These are phyloP conservation scores for Neotoxoptera formosana DNA, from an alignment of 1,140 invertebrate species.

Conservation along the genomic window DNA sequence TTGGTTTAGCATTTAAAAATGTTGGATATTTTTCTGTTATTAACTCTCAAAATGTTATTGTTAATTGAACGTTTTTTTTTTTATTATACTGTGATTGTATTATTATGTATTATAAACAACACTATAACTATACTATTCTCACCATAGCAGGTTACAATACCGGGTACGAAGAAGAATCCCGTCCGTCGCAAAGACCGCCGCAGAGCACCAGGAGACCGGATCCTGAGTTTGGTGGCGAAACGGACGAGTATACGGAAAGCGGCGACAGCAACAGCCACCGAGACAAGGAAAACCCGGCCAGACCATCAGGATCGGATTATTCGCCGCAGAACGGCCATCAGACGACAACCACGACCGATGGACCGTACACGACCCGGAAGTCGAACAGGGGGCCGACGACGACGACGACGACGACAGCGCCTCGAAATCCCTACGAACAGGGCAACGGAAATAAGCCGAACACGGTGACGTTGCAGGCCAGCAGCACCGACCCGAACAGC, in stretches of 20 bases:
- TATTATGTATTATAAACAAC: not conserved
- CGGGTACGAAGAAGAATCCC: not conserved
- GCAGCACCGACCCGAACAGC: not conserved
- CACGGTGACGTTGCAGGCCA: constrained; percentile 41
- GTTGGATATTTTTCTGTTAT: not conserved
- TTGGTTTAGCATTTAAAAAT: no score
- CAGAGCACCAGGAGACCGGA: constrained; percentile 26
- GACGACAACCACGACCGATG: not conserved
- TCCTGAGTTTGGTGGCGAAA: constrained; percentile 15
- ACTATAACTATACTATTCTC: not conserved
- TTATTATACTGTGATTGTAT: not conserved
- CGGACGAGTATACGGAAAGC: not conserved
- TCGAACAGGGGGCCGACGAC: not conserved
- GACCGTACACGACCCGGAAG: not conserved
- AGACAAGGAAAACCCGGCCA: not conserved
- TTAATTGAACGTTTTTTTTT: not conserved
- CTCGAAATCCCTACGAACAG: not conserved
- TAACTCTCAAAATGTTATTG: not conserved
- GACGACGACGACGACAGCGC: not conserved
- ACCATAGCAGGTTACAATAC: not conserved
- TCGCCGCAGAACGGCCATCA: not conserved
- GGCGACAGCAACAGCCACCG: not conserved
- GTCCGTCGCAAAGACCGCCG: not conserved
- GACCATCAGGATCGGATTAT: not conserved
- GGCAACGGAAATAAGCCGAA: not conserved